These are phyloP conservation scores for Bucco capensis DNA, from an alignment of 2,113 vertebrate species.

Conservation along the genomic window DNA sequence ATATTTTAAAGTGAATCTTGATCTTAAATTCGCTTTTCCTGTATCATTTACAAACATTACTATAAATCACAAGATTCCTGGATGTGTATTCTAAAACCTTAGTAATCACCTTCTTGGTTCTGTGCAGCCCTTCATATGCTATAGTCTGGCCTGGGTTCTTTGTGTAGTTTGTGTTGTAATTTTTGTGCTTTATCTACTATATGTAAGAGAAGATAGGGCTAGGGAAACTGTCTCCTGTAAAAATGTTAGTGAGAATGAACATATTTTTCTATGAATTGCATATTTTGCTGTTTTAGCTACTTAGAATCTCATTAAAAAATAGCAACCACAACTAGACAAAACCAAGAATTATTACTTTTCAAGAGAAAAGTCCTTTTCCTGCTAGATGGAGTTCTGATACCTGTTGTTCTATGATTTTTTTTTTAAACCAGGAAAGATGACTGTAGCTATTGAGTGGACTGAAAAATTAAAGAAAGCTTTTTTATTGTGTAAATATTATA, in stretches of 20 bases:
- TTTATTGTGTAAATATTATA: background rate
- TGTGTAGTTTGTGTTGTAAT: background rate
- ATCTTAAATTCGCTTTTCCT: background rate
- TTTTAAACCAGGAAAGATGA: background rate
- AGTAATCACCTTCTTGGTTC: background rate
- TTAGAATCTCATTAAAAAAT: background rate
- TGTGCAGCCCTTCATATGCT: background rate
- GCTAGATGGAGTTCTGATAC: background rate
- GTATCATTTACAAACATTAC: background rate
- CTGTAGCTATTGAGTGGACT: background rate
- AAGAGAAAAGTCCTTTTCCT: background rate
- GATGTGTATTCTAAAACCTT: background rate
- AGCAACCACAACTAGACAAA: background rate
- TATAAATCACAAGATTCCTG: background rate
- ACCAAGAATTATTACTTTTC: accelerated
- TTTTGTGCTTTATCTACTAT: background rate
- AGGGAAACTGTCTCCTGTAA: background rate
- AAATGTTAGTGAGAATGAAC: background rate
- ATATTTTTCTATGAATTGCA: background rate
- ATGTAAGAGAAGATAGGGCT: background rate
- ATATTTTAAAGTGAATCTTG: background rate
- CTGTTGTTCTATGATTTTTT: background rate
- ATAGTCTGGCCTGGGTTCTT: background rate
- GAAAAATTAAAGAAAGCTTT: no score
- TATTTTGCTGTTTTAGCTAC: background rate